Evolutionary conservation across 2,113 vertebrate species (phyloP), one percentile per base, ranked within the genome.

Genomic region (Ancistrus triradiatus): DNA sequence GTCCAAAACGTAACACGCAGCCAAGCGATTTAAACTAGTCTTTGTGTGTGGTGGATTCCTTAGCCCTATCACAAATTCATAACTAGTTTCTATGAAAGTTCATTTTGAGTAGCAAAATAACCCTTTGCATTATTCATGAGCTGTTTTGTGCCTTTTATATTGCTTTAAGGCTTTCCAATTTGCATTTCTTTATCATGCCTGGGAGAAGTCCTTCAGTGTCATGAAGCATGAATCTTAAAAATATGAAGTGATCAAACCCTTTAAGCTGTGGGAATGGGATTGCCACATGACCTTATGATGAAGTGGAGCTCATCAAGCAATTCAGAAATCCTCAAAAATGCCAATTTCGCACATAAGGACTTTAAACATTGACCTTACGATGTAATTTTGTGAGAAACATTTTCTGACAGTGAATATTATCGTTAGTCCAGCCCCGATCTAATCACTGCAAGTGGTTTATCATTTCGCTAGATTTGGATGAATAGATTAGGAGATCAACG

Each of bases 121-220:
- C 73, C 63, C 65, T 73, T 63, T 81, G 68, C 77, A 83, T 84
- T 74, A 88, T 83, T 78, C 70, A 87, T 76, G 53, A 68, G 33
- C 42, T 59, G 72, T 80, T 83, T 83, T 78, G 72, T 75, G 74
- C 63, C 66, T 78, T 80, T 71, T 60, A 76, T 76, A 62, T 74
- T 66, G 59, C 73, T 77, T 72, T 76, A 74, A 78, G 74, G 75
- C 63, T 80, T 75, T 72, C 48, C 44, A 52, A 77, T 77, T 74
- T 69, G 66, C 69, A 71, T 80, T 74, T 74, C 68, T 70, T 78
- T 72, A 77, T 77, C 65, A 77, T 65, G 56, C 63, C 53, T 73
- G 50, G 61, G 67, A 74, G 59, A 66, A 70, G 59, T 76, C 62
- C 74, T 77, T 74, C 60, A 62, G 57, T 78, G 70, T 72, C 63